A percentile compares a stretch with the other conserved stretches of the same genome.
phyloP scores from a whole-genome alignment of 2,113 vertebrate species.

The Suncus etruscus region DNA sequence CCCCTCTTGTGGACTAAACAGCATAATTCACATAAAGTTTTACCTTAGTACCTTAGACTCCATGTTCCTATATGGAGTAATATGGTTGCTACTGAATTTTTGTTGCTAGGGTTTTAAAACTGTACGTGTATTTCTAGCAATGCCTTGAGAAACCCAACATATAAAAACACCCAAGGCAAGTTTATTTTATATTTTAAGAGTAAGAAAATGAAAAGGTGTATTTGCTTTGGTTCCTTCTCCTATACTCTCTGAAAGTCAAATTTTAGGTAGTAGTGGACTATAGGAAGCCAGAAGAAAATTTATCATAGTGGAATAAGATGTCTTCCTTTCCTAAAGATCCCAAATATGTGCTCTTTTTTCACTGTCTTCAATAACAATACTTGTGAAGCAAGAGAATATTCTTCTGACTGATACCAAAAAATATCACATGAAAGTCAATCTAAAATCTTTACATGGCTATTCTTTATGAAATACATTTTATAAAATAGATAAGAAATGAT shows the following conservation, averaged over 20 bases:
- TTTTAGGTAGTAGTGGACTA: not conserved
- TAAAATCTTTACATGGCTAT: constrained; percentile 21
- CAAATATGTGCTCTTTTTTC: too few species aligned
- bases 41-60: not conserved
- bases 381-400: constrained; percentile 40
- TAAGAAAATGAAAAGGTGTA: not conserved
- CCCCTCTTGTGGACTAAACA: constrained; percentile 26
- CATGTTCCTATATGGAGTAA: not conserved
- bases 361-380: not conserved
- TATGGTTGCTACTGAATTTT: not conserved
- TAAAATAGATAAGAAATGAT: constrained; percentile 24
- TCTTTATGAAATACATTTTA: constrained; percentile 44
- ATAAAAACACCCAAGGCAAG: not conserved
- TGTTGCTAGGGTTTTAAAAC: not conserved
- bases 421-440: constrained; percentile 8
- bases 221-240: constrained; percentile 12
- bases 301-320: not conserved
- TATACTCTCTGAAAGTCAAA: not conserved
- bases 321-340: too few species aligned
- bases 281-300: not conserved
- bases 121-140: not conserved
- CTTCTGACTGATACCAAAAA: constrained; percentile 39
- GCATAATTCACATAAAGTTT: constrained; percentile 21
- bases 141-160: not conserved
- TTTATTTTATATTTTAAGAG: not conserved